Conservation (phyloP, 1,140 invertebrate species). For the Bradynema listronoti region DNA sequence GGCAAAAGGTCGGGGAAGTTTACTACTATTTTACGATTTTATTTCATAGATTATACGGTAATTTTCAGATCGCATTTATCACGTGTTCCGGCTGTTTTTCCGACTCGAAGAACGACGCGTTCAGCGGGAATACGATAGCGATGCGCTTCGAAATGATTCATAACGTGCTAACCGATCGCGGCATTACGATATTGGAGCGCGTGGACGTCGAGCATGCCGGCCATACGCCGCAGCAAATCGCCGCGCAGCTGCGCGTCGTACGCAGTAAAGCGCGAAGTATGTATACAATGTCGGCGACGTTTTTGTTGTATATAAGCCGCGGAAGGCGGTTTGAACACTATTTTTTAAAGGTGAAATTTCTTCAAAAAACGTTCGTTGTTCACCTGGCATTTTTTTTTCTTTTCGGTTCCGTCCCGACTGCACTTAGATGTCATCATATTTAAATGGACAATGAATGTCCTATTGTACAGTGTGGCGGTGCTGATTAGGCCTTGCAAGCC, state of each 20-base stretch:
- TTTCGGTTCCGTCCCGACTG: too few relatives aligned
- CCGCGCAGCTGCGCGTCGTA: not conserved
- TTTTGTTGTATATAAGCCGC: too few relatives aligned
- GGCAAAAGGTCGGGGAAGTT: conserved; percentile 1
- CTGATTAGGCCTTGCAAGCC: too few relatives aligned
- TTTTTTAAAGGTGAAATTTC: too few relatives aligned
- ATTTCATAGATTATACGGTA: not conserved
- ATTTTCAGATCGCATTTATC: conserved; percentile 5
- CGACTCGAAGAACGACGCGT: not conserved
- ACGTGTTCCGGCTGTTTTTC: conserved; percentile 7
- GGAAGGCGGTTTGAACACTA: too few relatives aligned
- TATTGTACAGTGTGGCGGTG: too few relatives aligned
- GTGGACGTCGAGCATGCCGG: not conserved
- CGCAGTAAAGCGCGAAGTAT: not conserved
- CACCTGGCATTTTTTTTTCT: too few relatives aligned
- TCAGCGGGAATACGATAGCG: too few relatives aligned
- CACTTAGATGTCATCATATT: too few relatives aligned
- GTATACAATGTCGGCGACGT: too few relatives aligned
- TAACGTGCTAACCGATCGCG: not conserved
- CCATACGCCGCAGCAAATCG: not conserved
- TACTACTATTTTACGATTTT: not conserved
- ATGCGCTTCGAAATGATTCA: conserved; percentile 4
- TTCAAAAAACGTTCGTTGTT: too few relatives aligned
- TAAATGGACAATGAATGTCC: too few relatives aligned
- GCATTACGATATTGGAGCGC: not conserved